Evolutionary conservation across 1,140 invertebrate species (phyloP), one percentile per base, ranked within the genome.

Genomic region (Drosophila leontia): DNA sequence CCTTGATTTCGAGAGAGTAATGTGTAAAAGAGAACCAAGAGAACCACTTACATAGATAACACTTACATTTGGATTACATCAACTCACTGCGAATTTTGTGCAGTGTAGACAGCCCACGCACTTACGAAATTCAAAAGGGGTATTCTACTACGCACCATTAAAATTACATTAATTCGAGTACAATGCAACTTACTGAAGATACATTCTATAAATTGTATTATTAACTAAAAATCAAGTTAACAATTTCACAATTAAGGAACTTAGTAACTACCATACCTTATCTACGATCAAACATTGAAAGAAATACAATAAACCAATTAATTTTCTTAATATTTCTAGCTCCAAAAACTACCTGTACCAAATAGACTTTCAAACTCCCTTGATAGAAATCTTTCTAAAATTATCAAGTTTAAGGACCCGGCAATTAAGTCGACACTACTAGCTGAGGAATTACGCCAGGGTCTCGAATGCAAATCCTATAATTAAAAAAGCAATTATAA

Each of bases 1-100:
- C 75, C 75, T 77, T 77, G 75, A 68, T 75, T 50, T 61, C 8
- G 15, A 29, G 47, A 50, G 35, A 15, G 48, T 17, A 17, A n/a
- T 42, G 32, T 17, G 35, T 41, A 37, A 29, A 26, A 29, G 19
- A 60, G 62, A 64, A 29, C 44, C 12, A 41, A 65, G 41, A 35
- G 45, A 62, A 51, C 35, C 5, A n/a, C 29, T 64, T 13, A n/a
- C 29, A 58, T 13, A 13, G 61, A 41, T 26, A 57, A 57, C 37
- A n/a, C 9, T 15, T 64, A n/a, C 55, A 44, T 44, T 11, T 11
- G 3, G 1, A 4, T 34, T n/a, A 42, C 39, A 53, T 62, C 19
- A 37, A 59, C 23, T 17, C 4, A 2, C 37, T 19, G 19, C 19
- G 19, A 23, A 23, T 59, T 72, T 69, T 58, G 29, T 6, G 29